phyloP scores from a whole-genome alignment of 2,797 vertebrate species.

The Astyanax mexicanus region DNA sequence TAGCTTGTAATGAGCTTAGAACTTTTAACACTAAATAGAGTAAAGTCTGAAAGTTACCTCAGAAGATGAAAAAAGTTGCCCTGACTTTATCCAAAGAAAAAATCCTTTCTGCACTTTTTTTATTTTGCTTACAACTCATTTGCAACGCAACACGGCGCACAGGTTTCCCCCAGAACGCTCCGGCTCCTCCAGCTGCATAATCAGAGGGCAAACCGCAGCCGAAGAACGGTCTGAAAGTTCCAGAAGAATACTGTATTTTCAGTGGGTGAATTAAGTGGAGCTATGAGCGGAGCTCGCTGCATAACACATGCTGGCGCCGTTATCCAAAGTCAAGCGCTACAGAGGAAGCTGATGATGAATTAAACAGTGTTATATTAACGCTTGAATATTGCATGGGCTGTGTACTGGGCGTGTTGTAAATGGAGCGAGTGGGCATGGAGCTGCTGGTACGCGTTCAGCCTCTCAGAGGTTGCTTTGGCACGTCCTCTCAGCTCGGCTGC shows the following conservation, averaged over 20 bases:
- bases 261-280: neutral
- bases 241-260: constrained; percentile 20
- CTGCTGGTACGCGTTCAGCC: constrained; percentile 5
- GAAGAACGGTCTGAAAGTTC: neutral
- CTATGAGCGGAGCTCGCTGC: neutral
- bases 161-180: constrained; percentile 44
- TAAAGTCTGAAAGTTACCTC: too few relatives aligned
- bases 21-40: too few relatives aligned
- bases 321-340: neutral
- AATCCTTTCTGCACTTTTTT: too few relatives aligned
- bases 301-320: neutral
- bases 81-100: too few relatives aligned
- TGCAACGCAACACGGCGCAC: constrained; percentile 51
- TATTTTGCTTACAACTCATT: constrained; percentile 45
- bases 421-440: constrained; percentile 10
- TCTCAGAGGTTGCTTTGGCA: constrained; percentile 49
- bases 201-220: constrained; percentile 35
- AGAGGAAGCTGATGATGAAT: neutral
- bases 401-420: constrained; percentile 25
- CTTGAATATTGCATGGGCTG: constrained; percentile 44
- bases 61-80: too few relatives aligned
- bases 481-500: constrained; percentile 17
- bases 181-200: constrained; percentile 44
- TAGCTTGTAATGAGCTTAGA: too few relatives aligned
- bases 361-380: constrained; percentile 22